These are phyloP conservation scores for Monopterus albus DNA, from an alignment of 2,113 vertebrate genomes.

Conservation along the genomic window DNA sequence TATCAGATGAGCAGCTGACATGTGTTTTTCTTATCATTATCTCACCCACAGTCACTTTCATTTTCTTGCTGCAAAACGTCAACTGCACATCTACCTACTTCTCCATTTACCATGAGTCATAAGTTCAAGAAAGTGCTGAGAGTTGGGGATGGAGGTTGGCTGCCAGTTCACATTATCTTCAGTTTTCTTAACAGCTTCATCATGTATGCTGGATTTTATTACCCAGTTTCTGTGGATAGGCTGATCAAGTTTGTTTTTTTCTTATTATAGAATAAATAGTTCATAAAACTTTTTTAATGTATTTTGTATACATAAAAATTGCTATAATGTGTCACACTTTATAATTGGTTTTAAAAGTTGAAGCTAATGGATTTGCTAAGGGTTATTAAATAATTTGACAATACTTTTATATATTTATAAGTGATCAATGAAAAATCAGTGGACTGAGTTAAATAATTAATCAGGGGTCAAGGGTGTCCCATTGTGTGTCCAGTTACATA, in stretches of 20 bases:
- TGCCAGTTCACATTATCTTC: slow-evolving; percentile 19
- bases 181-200: slow-evolving; percentile 21
- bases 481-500: no score
- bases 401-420: no score
- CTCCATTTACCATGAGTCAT: slow-evolving; percentile 57
- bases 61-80: slow-evolving; percentile 39
- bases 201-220: neutral
- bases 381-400: no score
- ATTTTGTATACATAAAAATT: no score
- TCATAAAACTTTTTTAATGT: no score
- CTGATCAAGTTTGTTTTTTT: neutral
- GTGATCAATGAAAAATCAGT: no score
- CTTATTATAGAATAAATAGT: neutral
- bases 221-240: neutral
- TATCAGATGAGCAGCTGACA: slow-evolving; percentile 73
- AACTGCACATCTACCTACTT: slow-evolving; percentile 45
- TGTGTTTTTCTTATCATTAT: slow-evolving; percentile 59
- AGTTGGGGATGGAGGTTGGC: slow-evolving; percentile 9
- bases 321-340: no score
- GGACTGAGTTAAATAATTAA: no score
- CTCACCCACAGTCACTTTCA: slow-evolving; percentile 34
- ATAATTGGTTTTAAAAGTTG: no score
- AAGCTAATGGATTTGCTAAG: no score
- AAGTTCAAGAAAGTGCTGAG: slow-evolving; percentile 15
- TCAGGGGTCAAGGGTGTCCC: no score